phyloP scores from a whole-genome alignment of 2,113 vertebrate species.

The Okapia johnstoni region DNA sequence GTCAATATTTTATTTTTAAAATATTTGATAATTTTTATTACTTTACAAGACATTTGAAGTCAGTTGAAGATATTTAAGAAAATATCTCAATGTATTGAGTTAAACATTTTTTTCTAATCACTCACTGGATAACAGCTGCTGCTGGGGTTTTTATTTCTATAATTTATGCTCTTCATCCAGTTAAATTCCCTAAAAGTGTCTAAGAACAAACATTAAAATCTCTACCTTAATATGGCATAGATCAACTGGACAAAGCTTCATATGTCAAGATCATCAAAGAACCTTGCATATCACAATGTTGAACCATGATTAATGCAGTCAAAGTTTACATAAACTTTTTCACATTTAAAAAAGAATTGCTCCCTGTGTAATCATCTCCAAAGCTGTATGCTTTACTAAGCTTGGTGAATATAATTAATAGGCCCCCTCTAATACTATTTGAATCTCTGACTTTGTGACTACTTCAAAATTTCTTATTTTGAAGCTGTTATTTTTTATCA shows the following conservation, averaged over 20 bases:
- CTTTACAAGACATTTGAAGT: not conserved
- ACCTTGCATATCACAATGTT: not conserved
- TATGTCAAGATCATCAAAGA: not conserved
- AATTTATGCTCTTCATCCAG: not conserved
- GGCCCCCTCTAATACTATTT: not conserved
- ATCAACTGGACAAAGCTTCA: not conserved
- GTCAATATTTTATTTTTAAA: not conserved
- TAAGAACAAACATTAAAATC: not conserved
- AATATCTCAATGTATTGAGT: not conserved
- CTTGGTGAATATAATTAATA: not conserved
- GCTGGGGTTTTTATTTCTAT: not conserved
- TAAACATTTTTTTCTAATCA: not conserved
- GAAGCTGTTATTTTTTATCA: not conserved
- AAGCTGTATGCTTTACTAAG: not conserved
- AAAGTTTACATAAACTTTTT: not conserved
- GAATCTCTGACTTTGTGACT: not conserved
- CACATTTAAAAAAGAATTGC: not conserved
- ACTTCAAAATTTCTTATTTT: slow-evolving; percentile 4
- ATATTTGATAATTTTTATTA: not conserved
- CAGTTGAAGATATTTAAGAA: not conserved
- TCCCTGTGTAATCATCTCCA: not conserved
- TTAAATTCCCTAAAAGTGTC: not conserved
- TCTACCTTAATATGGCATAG: not conserved
- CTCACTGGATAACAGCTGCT: not conserved
- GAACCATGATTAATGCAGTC: not conserved